phyloP scores from a whole-genome alignment of 2,797 vertebrate species.

The Alca torda region DNA sequence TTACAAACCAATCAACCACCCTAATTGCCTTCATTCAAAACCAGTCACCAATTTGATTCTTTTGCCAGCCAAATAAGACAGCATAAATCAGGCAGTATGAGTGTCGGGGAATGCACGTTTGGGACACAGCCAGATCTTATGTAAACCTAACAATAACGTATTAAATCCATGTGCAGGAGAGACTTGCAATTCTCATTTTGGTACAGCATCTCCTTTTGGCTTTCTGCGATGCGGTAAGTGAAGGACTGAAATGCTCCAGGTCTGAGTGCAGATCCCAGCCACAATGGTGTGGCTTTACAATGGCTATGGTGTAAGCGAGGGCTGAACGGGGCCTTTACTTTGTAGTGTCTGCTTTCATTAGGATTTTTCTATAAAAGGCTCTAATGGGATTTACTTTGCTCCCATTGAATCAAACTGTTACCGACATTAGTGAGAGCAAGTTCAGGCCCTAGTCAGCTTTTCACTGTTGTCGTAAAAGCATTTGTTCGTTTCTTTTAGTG shows the following conservation, averaged over 20 bases:
- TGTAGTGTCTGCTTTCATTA: conserved; percentile 53
- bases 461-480: conserved; percentile 25
- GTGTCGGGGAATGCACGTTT: not conserved
- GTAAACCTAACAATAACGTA: not conserved
- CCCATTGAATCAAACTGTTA: conserved; percentile 48
- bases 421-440: conserved; percentile 53
- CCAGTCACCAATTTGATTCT: conserved; percentile 58
- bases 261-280: not conserved
- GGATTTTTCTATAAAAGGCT: conserved; percentile 46
- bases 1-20: conserved; percentile 65
- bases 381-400: conserved; percentile 62
- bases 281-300: not conserved
- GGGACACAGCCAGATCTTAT: conserved; percentile 4
- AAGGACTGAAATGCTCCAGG: not conserved
- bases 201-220: not conserved
- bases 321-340: not conserved
- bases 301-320: not conserved
- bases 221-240: not conserved
- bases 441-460: conserved; percentile 39
- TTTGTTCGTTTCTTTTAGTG: conserved; percentile 35
- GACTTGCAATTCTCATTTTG: not conserved
- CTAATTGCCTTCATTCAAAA: conserved; percentile 70
- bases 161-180: not conserved
- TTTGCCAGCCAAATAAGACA: conserved; percentile 50
- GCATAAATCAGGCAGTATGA: conserved; percentile 36